Evolutionary conservation across 1,140 invertebrate genomes (phyloP).

Genomic region (Zaprionus vittiger): DNA sequence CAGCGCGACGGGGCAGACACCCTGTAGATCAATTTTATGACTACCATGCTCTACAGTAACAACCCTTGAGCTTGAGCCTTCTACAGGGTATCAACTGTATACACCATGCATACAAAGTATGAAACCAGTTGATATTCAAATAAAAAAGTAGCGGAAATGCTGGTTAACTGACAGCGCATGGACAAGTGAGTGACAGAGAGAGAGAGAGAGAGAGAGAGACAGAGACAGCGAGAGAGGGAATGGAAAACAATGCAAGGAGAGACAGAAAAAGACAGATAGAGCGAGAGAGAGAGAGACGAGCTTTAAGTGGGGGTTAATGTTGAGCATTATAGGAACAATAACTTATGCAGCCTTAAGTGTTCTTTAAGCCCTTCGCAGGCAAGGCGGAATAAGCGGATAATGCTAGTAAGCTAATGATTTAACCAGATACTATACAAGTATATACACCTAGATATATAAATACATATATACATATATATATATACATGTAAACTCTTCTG

Average conservation of each 20-base stretch:
- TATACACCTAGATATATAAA: not conserved
- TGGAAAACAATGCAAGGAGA: not conserved
- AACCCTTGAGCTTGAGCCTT: not conserved
- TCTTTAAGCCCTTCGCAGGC: not conserved
- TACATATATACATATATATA: not conserved
- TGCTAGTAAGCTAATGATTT: not conserved
- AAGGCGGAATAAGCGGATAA: not conserved
- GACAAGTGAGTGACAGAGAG: not conserved
- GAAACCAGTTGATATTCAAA: conserved; percentile 22
- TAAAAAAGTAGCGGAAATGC: not conserved
- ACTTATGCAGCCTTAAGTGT: conserved; percentile 33
- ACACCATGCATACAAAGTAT: not conserved
- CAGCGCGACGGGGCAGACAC: not conserved
- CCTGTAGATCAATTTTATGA: not conserved
- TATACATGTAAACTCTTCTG: not conserved
- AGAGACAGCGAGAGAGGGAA: not conserved
- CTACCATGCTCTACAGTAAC: not conserved
- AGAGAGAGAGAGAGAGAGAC: not conserved
- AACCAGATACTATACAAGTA: not conserved
- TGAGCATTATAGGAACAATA: conserved; percentile 11
- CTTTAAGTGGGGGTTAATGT: conserved; percentile 7
- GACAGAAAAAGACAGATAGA: not conserved
- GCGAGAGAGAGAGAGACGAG: not conserved
- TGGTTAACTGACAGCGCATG: conserved; percentile 5
- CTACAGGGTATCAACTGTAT: not conserved